A percentile compares a stretch with the other conserved stretches of the same genome.
Conservation (phyloP, 1,140 invertebrate genomes). For the Pachypsylla venusta region DNA sequence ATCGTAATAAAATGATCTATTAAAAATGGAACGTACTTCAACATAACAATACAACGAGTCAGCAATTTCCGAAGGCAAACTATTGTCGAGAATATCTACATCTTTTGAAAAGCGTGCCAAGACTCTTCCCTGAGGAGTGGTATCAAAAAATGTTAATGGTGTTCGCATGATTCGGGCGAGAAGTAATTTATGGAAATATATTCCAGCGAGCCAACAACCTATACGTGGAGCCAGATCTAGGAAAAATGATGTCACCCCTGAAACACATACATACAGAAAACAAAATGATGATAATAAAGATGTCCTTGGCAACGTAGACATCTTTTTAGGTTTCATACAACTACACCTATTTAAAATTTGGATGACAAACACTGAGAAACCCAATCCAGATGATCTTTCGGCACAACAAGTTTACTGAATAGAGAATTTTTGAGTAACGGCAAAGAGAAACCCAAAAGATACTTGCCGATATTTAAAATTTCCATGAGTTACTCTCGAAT, state of each 20-base stretch:
- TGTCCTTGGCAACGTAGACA: no score
- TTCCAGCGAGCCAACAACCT: conserved; percentile 55
- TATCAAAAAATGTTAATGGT: conserved; percentile 71
- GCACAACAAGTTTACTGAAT: no score
- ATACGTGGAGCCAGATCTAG: conserved; percentile 51
- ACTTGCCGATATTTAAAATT: no score
- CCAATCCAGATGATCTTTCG: no score
- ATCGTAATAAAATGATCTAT: no score
- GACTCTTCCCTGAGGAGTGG: conserved; percentile 71
- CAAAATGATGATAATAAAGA: no score
- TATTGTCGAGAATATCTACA: conserved; percentile 51
- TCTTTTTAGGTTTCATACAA: no score
- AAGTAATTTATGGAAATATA: conserved; percentile 56
- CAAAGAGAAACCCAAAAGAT: no score
- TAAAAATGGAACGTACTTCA: conserved; percentile 69
- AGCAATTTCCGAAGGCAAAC: conserved; percentile 49
- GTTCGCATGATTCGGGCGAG: conserved; percentile 56
- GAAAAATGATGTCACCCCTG: conserved; percentile 50
- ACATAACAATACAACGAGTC: conserved; percentile 61
- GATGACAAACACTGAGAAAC: no score
- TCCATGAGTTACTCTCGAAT: no score
- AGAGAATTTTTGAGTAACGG: no score
- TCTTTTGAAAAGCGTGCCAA: conserved; percentile 64
- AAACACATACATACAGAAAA: conserved; percentile 28
- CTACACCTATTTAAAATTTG: no score